Base-by-base conservation (phyloP, 2,888 invertebrate species). In the Rhamnusium bicolor region DNA sequence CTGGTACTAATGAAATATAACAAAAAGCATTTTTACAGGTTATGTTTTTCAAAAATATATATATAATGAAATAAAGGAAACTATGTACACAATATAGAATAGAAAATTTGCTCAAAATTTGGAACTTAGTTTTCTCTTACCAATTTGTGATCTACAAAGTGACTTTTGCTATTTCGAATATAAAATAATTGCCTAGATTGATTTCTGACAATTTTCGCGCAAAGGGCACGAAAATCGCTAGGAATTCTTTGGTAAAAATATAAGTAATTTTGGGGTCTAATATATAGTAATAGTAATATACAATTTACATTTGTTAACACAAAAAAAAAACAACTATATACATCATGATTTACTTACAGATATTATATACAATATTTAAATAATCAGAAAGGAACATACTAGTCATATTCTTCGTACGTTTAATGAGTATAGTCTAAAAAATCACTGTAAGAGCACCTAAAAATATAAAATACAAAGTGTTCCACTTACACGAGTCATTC, bases 231-330 rank as follows among this genome's bases (percentile, higher is more conserved):
- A 49, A 65, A 49, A 58, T 51, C 18, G 18, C 49, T 27, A 51
- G 32, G 49, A 61, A 54, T 71, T 29, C 46, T 24, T 49, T 58
- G 49, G 19, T 49, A 49, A 47, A 65, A 65, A 53, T 32, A 24
- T 69, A 66, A 53, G 69, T 61, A 40, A 66, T 67, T 32, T 32
- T 47, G 56, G 68, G 68, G 66, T 77, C 73, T 79, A 73, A 76
- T 80, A 79, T 79, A 79, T 73, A 75, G 46, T 63, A 53, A 70
- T 69, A 70, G 32, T 69, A 74, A 75, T 80, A 78, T 80, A 78
- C 79, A 80, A 79, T 80, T 77, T 81, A 81, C 81, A 81, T 67
- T 75, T 71, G n/a, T 66, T 19, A 72, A 73, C 71, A 76, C 66
- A 63, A 71, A 40, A 63, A n/a, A 70, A 75, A 73, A 78, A 78